phyloP scores from a whole-genome alignment of 2,888 invertebrate genomes.

The Drepanosiphum platanoidis region DNA sequence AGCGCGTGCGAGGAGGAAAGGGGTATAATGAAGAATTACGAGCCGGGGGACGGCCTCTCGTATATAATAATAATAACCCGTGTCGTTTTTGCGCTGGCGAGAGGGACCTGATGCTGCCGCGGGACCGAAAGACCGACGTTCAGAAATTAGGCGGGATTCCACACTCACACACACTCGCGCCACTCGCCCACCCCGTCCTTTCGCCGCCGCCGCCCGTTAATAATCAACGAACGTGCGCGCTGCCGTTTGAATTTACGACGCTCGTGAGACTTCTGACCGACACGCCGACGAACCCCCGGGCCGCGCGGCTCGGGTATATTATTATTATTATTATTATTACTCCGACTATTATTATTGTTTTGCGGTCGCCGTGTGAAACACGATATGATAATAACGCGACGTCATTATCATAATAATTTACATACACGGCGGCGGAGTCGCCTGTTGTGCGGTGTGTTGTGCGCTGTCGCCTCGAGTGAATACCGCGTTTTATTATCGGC shows the following conservation, averaged over 20 bases:
- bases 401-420: not conserved
- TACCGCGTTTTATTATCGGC: too few species aligned
- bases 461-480: too few species aligned
- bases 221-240: conserved; percentile 39
- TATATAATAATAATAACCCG: too few species aligned
- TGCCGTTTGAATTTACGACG: conserved; percentile 49
- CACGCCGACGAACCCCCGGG: not conserved
- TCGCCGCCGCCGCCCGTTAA: not conserved
- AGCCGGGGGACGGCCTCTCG: not conserved
- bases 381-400: not conserved
- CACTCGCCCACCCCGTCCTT: not conserved
- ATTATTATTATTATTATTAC: not conserved
- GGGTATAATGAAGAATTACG: conserved; percentile 55
- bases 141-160: conserved; percentile 25
- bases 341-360: not conserved
- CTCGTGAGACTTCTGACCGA: conserved; percentile 56
- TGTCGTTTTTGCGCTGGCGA: conserved; percentile 31
- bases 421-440: not conserved
- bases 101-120: not conserved
- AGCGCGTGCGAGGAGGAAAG: not conserved
- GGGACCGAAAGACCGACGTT: conserved; percentile 6
- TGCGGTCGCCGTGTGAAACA: not conserved
- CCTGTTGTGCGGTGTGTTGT: not conserved
- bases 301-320: not conserved
- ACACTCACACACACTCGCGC: not conserved